Conservation (phyloP, 2,797 vertebrate species). For the Galagoides demidoff region DNA sequence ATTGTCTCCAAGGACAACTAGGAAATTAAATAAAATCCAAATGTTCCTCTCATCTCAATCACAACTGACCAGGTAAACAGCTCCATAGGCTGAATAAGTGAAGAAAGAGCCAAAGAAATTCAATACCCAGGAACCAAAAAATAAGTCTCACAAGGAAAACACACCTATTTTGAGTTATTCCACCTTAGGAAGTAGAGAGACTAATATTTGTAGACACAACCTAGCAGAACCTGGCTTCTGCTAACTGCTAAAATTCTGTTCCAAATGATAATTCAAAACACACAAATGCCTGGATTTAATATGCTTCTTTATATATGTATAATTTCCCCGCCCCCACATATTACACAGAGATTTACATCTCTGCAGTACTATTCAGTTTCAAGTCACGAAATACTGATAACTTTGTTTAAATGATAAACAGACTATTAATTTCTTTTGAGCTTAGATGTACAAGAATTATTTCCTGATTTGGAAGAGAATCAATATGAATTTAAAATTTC, state of each 20-base stretch:
- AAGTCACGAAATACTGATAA: slow-evolving; percentile 6
- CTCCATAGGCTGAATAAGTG: not conserved
- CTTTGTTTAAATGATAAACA: not conserved
- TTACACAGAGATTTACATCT: not conserved
- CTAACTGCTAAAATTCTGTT: slow-evolving; percentile 39
- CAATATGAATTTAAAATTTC: not conserved
- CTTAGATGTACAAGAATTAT: not conserved
- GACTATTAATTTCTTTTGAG: slow-evolving; percentile 26
- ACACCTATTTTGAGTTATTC: slow-evolving; percentile 6
- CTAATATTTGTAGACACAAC: not conserved
- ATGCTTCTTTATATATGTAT: not conserved
- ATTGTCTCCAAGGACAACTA: slow-evolving; percentile 44
- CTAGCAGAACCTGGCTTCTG: slow-evolving; percentile 45
- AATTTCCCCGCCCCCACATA: not conserved
- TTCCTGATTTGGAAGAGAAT: slow-evolving; percentile 38
- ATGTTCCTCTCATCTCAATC: slow-evolving; percentile 24
- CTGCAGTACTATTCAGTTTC: not conserved
- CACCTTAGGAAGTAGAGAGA: slow-evolving; percentile 17
- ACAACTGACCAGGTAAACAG: slow-evolving; percentile 47
- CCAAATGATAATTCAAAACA: slow-evolving; percentile 17
- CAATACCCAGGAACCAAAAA: not conserved
- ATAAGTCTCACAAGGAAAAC: not conserved
- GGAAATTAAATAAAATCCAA: slow-evolving; percentile 66
- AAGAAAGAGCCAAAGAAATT: slow-evolving; percentile 51
- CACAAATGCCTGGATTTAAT: slow-evolving; percentile 21